Base-by-base conservation (phyloP, 1,140 invertebrate species). In the Agraylea sexmaculata region DNA sequence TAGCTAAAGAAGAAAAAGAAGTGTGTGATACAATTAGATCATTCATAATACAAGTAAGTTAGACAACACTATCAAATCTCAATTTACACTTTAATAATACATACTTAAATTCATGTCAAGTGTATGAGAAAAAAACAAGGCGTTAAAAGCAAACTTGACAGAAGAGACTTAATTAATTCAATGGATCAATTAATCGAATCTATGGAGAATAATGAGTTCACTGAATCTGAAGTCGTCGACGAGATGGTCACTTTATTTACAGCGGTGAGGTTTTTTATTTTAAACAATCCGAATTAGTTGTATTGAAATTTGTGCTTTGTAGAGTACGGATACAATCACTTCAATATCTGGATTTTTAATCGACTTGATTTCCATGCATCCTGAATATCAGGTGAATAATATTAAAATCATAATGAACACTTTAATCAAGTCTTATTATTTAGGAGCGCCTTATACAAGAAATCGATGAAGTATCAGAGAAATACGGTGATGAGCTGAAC, bases 371-470 rank as follows among this genome's bases (percentile, higher is more conserved):
- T n/a, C 29, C 5, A 30, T 30, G 29, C 29, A 30, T 30, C 29
- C 29, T 13, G 29, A 30, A 30, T 16, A 30, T 16, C 29, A 30
- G 16, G 29, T 30, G n/a, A 27, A 27, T 27, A 27, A 7, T 27
- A 30, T 30, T 30, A 30, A 13, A 11, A 4, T 13, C 16, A 30
- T 30, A 13, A 11, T 16, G 3, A 30, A 30, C 29, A 3, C 29
- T 16, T 30, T 13, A 30, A 13, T 3, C 29, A 30, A 13, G 29
- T 13, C 16, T 30, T 30, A 4, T 30, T 11, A 13, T 30, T 13
- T 30, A 30, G 29, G 16, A 30, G 16, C 29, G 12, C 12, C 12
- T 30, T n/a, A 4, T 30, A 16, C 12, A 30, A 30, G 29, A 30
- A 11, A 13, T 30, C 12, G 11, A 30, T 13, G 11, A 3, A 4